Evolutionary conservation across 2,888 invertebrate species (phyloP).

Genomic region (Zelleria hepariella): DNA sequence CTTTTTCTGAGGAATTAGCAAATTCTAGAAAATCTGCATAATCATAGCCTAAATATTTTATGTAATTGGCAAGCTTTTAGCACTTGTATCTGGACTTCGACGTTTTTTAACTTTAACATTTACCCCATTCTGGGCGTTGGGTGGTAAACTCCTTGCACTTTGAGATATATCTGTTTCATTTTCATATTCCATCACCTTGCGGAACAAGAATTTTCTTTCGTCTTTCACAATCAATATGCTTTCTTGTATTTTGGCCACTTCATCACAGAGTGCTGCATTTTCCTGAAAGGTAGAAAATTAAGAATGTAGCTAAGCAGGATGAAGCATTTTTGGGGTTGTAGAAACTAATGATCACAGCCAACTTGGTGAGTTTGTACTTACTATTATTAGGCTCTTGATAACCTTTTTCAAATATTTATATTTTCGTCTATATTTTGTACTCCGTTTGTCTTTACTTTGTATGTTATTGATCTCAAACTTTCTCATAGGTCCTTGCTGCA

Average conservation of each 20-base stretch:
- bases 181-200: conserved; percentile 81
- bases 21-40: not conserved
- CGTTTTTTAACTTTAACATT: conserved; percentile 44
- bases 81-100: conserved; percentile 22
- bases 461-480: conserved; percentile 26
- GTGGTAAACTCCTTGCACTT: conserved; percentile 1
- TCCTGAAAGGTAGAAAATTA: conserved; percentile 70
- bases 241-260: conserved; percentile 87
- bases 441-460: conserved; percentile 32
- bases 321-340: too few relatives aligned
- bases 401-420: conserved; percentile 74
- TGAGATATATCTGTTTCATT: conserved; percentile 45
- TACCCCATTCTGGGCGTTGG: conserved; percentile 29
- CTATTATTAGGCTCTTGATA: conserved; percentile 77
- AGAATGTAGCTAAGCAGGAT: too few relatives aligned
- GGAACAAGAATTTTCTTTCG: conserved; percentile 84
- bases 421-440: conserved; percentile 74
- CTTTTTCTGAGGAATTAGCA: not conserved
- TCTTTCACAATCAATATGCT: conserved; percentile 85
- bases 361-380: conserved; percentile 45
- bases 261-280: conserved; percentile 90
- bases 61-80: not conserved
- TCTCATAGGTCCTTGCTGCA: not conserved
- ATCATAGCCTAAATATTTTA: not conserved
- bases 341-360: not conserved